phyloP scores from a whole-genome alignment of 2,888 invertebrate genomes.

The Sphaeridia pumilis region DNA sequence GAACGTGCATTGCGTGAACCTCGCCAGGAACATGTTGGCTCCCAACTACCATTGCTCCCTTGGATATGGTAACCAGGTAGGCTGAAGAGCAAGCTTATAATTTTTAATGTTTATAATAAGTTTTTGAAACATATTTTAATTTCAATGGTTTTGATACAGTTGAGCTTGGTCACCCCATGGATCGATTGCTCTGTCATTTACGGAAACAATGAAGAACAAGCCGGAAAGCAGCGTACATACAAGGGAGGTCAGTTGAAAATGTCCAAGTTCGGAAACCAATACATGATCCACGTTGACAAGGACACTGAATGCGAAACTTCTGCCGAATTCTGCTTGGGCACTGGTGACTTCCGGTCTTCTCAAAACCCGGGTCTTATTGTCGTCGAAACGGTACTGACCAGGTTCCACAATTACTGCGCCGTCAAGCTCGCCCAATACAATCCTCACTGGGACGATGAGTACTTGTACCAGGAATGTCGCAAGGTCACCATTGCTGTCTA shows the following conservation, averaged over 20 bases:
- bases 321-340: constrained; percentile 26
- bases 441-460: constrained; percentile 32
- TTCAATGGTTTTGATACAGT: constrained; percentile 18
- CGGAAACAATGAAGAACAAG: constrained; percentile 23
- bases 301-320: constrained; percentile 32
- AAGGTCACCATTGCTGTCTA: constrained; percentile 27
- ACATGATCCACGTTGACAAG: constrained; percentile 24
- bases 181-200: constrained; percentile 29
- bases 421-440: constrained; percentile 23
- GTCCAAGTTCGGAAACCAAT: constrained; percentile 28
- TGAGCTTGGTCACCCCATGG: constrained; percentile 25
- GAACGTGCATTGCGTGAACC: constrained; percentile 26
- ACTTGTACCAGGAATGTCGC: constrained; percentile 31
- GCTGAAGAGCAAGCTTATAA: too few relatives aligned
- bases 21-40: constrained; percentile 27
- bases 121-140: too few relatives aligned
- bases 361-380: constrained; percentile 30
- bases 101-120: too few relatives aligned
- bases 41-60: constrained; percentile 30
- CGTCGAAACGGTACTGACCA: constrained; percentile 21
- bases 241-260: constrained; percentile 27
- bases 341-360: constrained; percentile 31
- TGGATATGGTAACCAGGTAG: constrained; percentile 34
- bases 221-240: constrained; percentile 17
- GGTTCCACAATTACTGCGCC: constrained; percentile 31